A percentile compares a stretch with the other conserved stretches of the same genome.
phyloP scores from a whole-genome alignment of 2,797 vertebrate genomes.

The Simalia tracyae region DNA sequence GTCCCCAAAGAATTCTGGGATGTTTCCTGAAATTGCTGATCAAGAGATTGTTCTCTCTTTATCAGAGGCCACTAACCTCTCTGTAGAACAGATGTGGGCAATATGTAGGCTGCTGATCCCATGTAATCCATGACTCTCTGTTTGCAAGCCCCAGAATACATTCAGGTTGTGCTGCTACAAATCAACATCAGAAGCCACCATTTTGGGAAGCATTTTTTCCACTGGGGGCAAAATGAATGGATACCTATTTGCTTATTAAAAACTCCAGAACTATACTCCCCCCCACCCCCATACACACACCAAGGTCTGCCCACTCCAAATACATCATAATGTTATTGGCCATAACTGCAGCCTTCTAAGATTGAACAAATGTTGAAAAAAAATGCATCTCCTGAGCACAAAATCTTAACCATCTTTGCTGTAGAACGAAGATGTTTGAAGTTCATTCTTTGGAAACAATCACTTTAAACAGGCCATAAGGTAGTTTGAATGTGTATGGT shows the following conservation, averaged over 20 bases:
- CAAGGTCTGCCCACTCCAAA: neutral
- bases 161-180: neutral
- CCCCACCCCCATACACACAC: neutral
- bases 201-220: neutral
- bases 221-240: neutral
- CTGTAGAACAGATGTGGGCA: neutral
- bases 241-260: neutral
- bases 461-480: neutral
- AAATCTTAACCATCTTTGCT: neutral
- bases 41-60: neutral
- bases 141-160: neutral
- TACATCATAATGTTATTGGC: neutral
- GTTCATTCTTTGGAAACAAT: neutral
- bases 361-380: neutral
- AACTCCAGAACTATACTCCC: neutral
- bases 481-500: neutral
- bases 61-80: neutral
- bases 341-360: neutral
- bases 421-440: neutral
- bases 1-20: neutral
- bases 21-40: neutral
- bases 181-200: neutral
- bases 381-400: neutral
- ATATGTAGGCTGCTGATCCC: neutral
- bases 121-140: neutral